phyloP scores from a whole-genome alignment of 2,888 invertebrate genomes.

The Gymnosoma rotundatum region DNA sequence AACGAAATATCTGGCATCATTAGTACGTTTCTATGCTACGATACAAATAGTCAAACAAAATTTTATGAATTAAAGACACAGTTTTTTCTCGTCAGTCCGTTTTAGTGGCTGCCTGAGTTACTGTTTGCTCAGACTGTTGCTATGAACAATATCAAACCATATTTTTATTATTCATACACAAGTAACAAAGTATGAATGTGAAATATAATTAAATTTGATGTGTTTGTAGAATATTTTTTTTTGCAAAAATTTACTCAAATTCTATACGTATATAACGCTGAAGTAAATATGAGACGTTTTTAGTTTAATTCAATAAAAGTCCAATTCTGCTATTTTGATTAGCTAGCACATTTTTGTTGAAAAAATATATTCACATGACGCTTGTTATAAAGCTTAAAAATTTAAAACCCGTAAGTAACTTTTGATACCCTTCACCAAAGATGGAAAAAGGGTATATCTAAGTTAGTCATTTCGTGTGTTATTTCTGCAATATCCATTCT shows the following conservation, averaged over 20 bases:
- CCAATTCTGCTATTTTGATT: constrained; percentile 19
- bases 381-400: background rate
- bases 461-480: no score
- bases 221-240: background rate
- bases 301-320: constrained; percentile 13
- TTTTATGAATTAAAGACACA: constrained; percentile 40
- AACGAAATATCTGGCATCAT: no score
- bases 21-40: no score
- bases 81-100: background rate
- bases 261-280: background rate
- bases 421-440: no score
- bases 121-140: background rate
- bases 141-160: constrained; percentile 34
- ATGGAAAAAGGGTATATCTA: no score
- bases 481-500: no score
- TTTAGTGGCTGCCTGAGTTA: background rate
- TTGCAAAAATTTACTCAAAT: background rate
- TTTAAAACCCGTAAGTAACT: background rate
- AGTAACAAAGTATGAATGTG: constrained; percentile 5
- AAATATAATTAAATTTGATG: constrained; percentile 22
- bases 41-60: background rate
- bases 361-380: background rate
- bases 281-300: constrained; percentile 1
- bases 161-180: background rate
- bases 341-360: constrained; percentile 27